Evolutionary conservation across 2,113 vertebrate genomes (phyloP).

Genomic region (Carassius gibelio): DNA sequence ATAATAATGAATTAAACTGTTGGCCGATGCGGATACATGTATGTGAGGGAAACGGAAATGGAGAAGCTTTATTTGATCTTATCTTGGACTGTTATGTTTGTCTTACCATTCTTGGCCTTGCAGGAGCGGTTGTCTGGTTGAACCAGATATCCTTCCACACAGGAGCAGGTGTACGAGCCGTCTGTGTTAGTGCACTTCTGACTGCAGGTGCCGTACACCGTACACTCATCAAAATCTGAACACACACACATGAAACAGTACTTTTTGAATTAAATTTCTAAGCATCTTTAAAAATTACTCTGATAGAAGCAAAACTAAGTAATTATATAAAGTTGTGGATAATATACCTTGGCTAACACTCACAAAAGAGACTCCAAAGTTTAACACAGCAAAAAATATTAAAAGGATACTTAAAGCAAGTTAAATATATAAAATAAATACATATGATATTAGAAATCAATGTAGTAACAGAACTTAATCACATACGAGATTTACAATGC

Average conservation of each 20-base stretch:
- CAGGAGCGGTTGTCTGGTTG: slow-evolving; percentile 96
- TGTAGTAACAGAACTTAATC: too few species aligned
- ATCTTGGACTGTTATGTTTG: neutral
- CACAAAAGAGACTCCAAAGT: neutral
- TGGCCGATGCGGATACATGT: neutral
- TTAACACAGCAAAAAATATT: too few species aligned
- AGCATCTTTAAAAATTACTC: neutral
- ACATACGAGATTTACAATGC: neutral
- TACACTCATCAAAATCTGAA: slow-evolving; percentile 92
- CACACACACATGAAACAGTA: neutral
- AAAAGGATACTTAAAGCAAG: neutral
- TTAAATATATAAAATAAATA: neutral
- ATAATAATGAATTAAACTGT: neutral
- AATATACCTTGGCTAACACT: neutral
- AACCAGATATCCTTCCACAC: slow-evolving; percentile 91
- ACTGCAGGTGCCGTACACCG: slow-evolving; percentile 91
- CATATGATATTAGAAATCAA: neutral
- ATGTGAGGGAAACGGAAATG: neutral
- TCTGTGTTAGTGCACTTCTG: slow-evolving; percentile 91
- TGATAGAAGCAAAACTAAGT: neutral
- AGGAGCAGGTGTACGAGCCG: slow-evolving; percentile 88
- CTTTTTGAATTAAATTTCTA: neutral
- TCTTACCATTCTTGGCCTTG: slow-evolving; percentile 94
- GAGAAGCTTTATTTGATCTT: too few species aligned
- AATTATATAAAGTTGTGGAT: neutral